A percentile compares a stretch with the other conserved stretches of the same genome.
phyloP scores from a whole-genome alignment of 1,140 invertebrate species.

The Drosophila kikkawai region DNA sequence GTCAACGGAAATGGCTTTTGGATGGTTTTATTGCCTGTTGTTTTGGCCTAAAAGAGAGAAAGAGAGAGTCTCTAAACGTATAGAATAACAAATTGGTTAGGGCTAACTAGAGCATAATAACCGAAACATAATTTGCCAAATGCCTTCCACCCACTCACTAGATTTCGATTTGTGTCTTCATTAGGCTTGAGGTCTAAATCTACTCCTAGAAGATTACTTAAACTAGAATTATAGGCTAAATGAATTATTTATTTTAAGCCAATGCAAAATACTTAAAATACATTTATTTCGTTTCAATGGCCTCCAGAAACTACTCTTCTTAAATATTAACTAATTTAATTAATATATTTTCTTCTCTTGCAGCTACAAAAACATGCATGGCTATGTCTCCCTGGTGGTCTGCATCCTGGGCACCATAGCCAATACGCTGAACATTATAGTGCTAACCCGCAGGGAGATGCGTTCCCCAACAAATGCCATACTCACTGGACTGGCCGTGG shows the following conservation, averaged over 20 bases:
- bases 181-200: not conserved
- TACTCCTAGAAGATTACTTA: not conserved
- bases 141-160: not conserved
- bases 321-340: not conserved
- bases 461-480: constrained; percentile 93
- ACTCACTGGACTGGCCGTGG: constrained; percentile 94
- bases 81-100: constrained; percentile 39
- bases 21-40: constrained; percentile 43
- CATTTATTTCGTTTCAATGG: not conserved
- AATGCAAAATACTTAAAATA: too few relatives aligned
- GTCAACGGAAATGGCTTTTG: constrained; percentile 45
- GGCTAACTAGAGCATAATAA: constrained; percentile 49
- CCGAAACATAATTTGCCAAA: constrained; percentile 35
- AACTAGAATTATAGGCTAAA: not conserved
- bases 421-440: constrained; percentile 96
- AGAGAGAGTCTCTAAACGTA: not conserved
- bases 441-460: constrained; percentile 96
- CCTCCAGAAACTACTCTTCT: rapidly evolving
- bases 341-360: not conserved
- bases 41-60: not conserved
- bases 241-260: too few relatives aligned
- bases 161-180: constrained; percentile 4
- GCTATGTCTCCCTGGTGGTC: constrained; percentile 86
- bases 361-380: constrained; percentile 76
- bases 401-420: constrained; percentile 97